phyloP scores from a whole-genome alignment of 1,140 invertebrate genomes.

The Nebria ingens region DNA sequence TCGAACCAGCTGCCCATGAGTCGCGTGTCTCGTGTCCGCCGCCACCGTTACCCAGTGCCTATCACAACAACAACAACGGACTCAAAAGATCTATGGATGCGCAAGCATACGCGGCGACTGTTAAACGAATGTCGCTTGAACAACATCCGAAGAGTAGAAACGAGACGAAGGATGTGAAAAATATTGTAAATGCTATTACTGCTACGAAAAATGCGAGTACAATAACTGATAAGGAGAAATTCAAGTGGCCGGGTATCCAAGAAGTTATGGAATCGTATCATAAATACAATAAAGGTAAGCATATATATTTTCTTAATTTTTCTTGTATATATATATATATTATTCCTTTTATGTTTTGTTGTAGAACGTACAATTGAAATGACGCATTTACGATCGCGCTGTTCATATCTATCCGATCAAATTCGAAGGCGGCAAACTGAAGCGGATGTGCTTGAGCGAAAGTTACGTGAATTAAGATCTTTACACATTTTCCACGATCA shows the following conservation, averaged over 20 bases:
- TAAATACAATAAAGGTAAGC: constrained; percentile 23
- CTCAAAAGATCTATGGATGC: not conserved
- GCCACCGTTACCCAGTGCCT: not conserved
- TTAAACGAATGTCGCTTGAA: not conserved
- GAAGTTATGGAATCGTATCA: constrained; percentile 26
- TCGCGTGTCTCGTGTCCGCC: not conserved
- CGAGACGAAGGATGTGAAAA: not conserved
- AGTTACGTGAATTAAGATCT: not conserved
- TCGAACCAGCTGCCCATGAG: not conserved
- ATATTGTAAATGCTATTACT: not conserved
- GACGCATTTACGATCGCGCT: not conserved
- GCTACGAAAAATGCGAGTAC: not conserved
- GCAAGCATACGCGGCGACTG: not conserved
- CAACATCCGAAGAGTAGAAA: not conserved
- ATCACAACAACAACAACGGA: not conserved
- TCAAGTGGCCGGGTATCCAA: constrained; percentile 24
- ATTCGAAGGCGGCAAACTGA: not conserved
- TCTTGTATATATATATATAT: not conserved
- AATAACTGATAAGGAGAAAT: not conserved
- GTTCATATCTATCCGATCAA: constrained; percentile 1
- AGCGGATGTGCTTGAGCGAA: not conserved
- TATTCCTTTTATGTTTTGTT: not conserved
- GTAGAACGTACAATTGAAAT: not conserved
- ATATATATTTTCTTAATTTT: not conserved
- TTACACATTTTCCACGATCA: constrained; percentile 3